phyloP scores from a whole-genome alignment of 2,888 invertebrate genomes.

The Apamea sordens region DNA sequence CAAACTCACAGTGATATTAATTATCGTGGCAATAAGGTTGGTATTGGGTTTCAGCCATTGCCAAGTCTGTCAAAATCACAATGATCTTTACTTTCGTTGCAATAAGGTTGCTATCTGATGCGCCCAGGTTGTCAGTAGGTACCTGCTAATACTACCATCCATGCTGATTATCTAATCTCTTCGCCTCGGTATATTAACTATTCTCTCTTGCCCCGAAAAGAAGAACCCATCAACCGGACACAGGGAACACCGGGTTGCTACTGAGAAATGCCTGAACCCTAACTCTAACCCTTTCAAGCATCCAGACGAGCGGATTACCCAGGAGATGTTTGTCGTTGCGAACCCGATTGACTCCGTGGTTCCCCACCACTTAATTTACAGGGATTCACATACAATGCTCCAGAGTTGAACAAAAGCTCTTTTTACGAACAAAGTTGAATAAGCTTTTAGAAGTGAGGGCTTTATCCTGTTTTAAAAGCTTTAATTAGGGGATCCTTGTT shows the following conservation, averaged over 20 bases:
- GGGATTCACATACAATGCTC: constrained; percentile 11
- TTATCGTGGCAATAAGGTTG: background rate
- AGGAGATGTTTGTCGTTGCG: constrained; percentile 23
- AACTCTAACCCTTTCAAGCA: background rate
- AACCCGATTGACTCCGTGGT: constrained; percentile 30
- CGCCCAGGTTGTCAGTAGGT: background rate
- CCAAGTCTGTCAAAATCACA: no score
- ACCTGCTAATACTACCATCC: background rate
- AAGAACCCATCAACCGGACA: no score
- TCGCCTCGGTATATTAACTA: no score
- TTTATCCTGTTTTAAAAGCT: constrained; percentile 22
- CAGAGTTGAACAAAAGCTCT: constrained; percentile 26
- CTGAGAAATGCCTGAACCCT: background rate
- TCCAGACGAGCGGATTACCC: background rate
- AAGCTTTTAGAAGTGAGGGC: constrained; percentile 14
- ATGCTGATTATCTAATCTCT: background rate
- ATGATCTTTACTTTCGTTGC: no score
- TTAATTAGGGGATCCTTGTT: constrained; percentile 9
- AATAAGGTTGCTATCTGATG: no score
- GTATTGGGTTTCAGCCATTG: background rate
- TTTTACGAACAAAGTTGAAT: constrained; percentile 19
- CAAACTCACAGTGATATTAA: background rate
- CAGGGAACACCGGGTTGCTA: no score
- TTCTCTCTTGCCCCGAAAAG: background rate
- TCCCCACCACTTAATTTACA: constrained; percentile 44